Conservation (phyloP, 2,888 invertebrate genomes). For the Leuctra nigra region DNA sequence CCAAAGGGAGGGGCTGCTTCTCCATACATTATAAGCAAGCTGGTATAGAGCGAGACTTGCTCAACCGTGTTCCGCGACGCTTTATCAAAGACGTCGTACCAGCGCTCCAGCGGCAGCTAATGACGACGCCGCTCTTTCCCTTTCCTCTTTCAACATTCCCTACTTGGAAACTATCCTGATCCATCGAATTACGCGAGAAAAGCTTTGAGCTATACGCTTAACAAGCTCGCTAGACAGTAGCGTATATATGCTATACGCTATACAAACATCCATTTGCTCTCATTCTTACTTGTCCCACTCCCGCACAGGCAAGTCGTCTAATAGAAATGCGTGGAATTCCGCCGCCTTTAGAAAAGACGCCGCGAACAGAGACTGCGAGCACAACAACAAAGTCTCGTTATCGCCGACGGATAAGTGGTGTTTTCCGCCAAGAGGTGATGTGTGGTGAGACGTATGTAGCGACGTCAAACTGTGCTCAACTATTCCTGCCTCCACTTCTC, state of each 20-base stretch:
- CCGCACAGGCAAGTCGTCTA: neutral
- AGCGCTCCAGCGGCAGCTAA: neutral
- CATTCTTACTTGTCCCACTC: neutral
- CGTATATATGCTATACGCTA: neutral
- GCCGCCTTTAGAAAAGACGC: constrained; percentile 10
- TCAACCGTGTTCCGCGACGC: neutral
- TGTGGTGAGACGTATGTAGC: too few relatives aligned
- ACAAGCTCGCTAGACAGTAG: neutral
- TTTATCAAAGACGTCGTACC: constrained; percentile 16
- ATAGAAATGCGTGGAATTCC: constrained; percentile 11
- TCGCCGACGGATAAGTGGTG: constrained; percentile 19
- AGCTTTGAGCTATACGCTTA: constrained; percentile 1
- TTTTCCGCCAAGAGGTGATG: too few relatives aligned
- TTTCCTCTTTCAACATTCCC: constrained; percentile 12
- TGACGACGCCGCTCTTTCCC: constrained; percentile 2
- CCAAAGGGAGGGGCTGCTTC: constrained; percentile 11
- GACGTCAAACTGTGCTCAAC: neutral
- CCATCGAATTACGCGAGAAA: constrained; percentile 4
- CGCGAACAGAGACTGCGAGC: neutral
- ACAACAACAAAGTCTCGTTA: constrained; percentile 18
- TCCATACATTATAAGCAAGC: constrained; percentile 5
- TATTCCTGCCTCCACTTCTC: neutral
- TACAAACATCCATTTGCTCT: neutral
- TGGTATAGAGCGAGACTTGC: constrained; percentile 5
- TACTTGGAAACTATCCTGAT: constrained; percentile 13